Base-by-base conservation (phyloP, 2,113 vertebrate genomes). In the Pterophyllum scalare region DNA sequence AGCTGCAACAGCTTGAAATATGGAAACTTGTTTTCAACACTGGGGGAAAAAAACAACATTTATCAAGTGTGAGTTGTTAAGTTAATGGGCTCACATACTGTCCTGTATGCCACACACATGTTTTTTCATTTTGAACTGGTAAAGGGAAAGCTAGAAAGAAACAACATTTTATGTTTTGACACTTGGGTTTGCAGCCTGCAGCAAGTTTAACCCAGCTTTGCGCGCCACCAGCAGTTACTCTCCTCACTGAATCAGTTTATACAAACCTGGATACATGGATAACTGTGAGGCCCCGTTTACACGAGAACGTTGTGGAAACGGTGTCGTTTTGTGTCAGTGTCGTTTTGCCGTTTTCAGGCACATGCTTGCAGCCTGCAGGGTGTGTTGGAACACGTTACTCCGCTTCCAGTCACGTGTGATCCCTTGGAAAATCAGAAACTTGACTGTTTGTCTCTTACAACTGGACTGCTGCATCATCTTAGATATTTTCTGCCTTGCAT, bases 221-320 rank as follows among this genome's bases (percentile, higher is more conserved):
- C 75, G 76, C 62, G 19, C 33, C 62, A 61, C 9, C 75, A 80
- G 85, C 77, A 61, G 38, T 64, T 54, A 4, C 38, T 35, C 26
- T 87, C 58, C 31, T 85, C 59, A 46, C 59, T 82, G 57, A 85
- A 88, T 76, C 84, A 79, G 75, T 77, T 79, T 74, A 77, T 77
- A 78, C 46, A 72, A 80, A 83, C 80, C 59, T 61, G 40, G n/a
- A 43, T 52, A 43, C 43, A 31, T 43, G 70, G 9, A 76, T 61
- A 72, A 86, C 24, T 17, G 26, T 14, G 28, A 28, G 28, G 28
- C 28, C 28, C 28, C 28, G 28, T 28, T 28, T 28, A 28, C 28
- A 28, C 28, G 28, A 4, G 28, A 28, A 4, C 28, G 1, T 28
- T 28, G 28, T 28, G 28, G 28, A 28, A 28, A 4, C 28, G 28